These are phyloP conservation scores for Oryctolagus cuniculus DNA, from an alignment of 2,113 vertebrate species.

Conservation along the genomic window DNA sequence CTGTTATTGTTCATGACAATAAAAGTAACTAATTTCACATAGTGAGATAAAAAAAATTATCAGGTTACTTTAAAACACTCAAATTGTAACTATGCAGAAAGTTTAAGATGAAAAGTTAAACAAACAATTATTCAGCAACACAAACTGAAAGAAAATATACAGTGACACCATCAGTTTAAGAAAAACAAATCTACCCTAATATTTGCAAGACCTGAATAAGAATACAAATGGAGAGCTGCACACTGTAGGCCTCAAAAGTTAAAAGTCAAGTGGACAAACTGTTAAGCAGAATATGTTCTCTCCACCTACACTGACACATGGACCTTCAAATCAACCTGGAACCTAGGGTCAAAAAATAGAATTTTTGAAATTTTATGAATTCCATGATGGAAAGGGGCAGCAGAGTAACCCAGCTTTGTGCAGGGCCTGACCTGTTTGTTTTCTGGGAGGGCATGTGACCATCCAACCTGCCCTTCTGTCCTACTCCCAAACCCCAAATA, in stretches of 20 bases:
- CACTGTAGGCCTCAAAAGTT: background rate
- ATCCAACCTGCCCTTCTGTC: background rate
- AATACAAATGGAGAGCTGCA: background rate
- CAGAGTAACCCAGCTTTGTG: rapidly evolving
- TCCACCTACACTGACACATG: background rate
- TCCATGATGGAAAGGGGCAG: background rate
- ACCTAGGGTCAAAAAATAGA: background rate
- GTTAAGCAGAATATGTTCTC: background rate
- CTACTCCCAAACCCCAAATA: background rate
- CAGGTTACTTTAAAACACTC: background rate
- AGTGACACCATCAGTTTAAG: background rate
- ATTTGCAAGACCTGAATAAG: background rate
- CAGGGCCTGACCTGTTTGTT: background rate
- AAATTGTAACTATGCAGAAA: background rate
- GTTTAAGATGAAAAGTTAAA: slow-evolving; percentile 40
- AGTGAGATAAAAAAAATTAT: background rate
- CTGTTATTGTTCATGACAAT: background rate
- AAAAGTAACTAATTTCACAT: background rate
- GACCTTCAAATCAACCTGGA: background rate
- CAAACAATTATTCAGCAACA: slow-evolving; percentile 39
- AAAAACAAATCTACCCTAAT: background rate
- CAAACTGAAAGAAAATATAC: background rate
- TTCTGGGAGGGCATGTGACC: background rate
- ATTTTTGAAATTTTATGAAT: background rate
- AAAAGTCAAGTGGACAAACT: background rate